These are phyloP conservation scores for Ambastaia sidthimunki DNA, from an alignment of 2,797 vertebrate species.

Conservation along the genomic window DNA sequence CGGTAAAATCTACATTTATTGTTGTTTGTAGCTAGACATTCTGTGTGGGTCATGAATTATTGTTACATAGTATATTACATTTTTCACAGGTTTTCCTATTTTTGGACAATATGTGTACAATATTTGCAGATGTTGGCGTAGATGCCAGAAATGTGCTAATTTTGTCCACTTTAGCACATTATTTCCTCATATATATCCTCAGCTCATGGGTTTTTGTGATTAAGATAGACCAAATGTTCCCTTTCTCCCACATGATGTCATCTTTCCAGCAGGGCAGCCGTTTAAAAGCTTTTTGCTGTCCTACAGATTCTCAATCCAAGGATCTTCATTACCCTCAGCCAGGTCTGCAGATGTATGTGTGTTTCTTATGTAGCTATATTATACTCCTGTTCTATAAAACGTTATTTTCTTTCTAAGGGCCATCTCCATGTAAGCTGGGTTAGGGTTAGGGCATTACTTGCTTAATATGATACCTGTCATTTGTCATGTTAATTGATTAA, in stretches of 20 bases:
- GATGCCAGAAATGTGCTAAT: slow-evolving; percentile 20
- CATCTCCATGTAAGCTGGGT: too few relatives aligned
- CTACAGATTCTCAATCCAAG: neutral
- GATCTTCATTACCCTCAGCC: slow-evolving; percentile 25
- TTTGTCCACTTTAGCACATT: slow-evolving; percentile 8
- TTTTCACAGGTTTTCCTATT: slow-evolving; percentile 8
- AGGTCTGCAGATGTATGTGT: slow-evolving; percentile 3
- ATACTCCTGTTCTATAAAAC: too few relatives aligned
- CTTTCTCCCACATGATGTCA: slow-evolving; percentile 9
- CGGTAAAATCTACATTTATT: slow-evolving; percentile 9
- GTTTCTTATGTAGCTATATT: neutral
- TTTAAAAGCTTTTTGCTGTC: slow-evolving; percentile 33
- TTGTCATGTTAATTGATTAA: too few relatives aligned
- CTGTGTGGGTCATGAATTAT: neutral
- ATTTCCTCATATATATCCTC: neutral
- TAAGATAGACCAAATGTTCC: slow-evolving; percentile 26
- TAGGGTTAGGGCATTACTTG: too few relatives aligned
- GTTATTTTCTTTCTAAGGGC: too few relatives aligned
- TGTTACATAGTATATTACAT: neutral
- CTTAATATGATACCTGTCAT: too few relatives aligned
- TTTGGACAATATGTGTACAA: neutral
- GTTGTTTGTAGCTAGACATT: slow-evolving; percentile 10
- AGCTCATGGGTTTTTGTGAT: neutral
- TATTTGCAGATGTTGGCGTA: slow-evolving; percentile 9
- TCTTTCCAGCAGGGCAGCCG: slow-evolving; percentile 14